Base-by-base conservation (phyloP, 64 coral and sea anemone species). In the Hydrozoanthus tunicans region DNA sequence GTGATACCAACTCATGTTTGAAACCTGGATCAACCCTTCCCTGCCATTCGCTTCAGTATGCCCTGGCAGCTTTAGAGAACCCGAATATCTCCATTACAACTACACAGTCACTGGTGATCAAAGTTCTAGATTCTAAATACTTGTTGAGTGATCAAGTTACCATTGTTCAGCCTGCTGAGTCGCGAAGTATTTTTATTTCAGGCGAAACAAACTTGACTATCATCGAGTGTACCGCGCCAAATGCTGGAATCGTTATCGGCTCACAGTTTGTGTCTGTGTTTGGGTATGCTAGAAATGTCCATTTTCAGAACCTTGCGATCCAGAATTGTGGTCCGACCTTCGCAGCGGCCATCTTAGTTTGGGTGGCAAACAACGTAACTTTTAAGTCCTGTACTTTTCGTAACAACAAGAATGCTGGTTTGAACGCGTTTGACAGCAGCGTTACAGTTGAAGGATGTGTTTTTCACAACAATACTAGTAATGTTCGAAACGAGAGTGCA, bases 391-490 rank as follows among this genome's bases (percentile, higher is more conserved):
- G 95, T 23, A 76, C 56, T 0, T 96, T 96, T 64, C 65, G 58
- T 73, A 68, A 96, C 55, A 96, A 96, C 59, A 32, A 11, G 4
- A 93, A 96, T 70, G 90, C 92, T 27, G 95, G 70, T 17, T 81
- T 96, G 6, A 96, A 96, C 52, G 78, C 77, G 8, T 91, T 96
- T 51, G 90, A 96, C 43, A 96, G 95, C 52, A 93, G 83, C 43
- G 66, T 96, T 11, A 70, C 51, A 0, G 68, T 96, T 6, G 69
- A 94, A n/a, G 79, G 61, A 7, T 94, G 83, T 56, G n/a, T 56
- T 82, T 96, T 96, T 55, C 27, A 62, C 4, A 93, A 96, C 60
- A 96, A 96, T 20, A 96, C 94, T 9, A 78, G 86, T 64, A 96
- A 96, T 81, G 81, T 61, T 3, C 54, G n/a, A 3, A 52, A 91